A percentile compares a stretch with the other conserved stretches of the same genome.
phyloP scores from a whole-genome alignment of 2,888 invertebrate genomes.

The Rhabditoides inermis region DNA sequence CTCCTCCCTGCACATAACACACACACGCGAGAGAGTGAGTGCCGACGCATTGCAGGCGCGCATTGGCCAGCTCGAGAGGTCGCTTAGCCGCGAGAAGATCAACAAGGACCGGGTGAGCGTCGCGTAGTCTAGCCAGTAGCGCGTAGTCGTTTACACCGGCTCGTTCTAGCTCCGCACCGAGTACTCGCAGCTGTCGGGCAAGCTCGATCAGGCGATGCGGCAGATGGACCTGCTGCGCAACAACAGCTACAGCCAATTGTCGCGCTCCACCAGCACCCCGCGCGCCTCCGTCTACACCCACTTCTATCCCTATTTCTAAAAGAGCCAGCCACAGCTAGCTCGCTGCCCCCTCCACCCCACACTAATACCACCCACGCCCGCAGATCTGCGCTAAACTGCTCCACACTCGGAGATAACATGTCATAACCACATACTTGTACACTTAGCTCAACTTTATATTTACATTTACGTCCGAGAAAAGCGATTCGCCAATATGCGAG shows the following conservation, averaged over 20 bases:
- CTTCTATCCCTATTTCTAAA: constrained; percentile 51
- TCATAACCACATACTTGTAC: too few species aligned
- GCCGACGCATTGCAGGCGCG: constrained; percentile 44
- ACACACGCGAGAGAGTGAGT: too few species aligned
- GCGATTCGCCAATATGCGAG: too few species aligned
- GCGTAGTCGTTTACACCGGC: background rate
- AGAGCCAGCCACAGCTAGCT: too few species aligned
- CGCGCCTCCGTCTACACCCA: constrained; percentile 48
- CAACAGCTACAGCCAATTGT: constrained; percentile 36
- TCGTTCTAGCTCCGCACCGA: constrained; percentile 44
- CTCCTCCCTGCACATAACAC: too few species aligned
- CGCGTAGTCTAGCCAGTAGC: background rate
- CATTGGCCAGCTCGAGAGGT: constrained; percentile 49
- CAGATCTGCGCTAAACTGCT: too few species aligned
- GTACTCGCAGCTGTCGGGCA: constrained; percentile 42
- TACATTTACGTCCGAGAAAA: too few species aligned
- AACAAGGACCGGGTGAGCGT: constrained; percentile 46
- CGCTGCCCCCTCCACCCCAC: too few species aligned
- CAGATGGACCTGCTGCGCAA: constrained; percentile 51
- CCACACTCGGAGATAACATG: too few species aligned
- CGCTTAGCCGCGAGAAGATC: constrained; percentile 47
- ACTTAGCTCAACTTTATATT: too few species aligned
- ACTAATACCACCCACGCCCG: too few species aligned
- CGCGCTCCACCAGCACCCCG: constrained; percentile 37
- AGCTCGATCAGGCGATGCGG: constrained; percentile 48